A percentile compares a stretch with the other conserved stretches of the same genome.
These are phyloP conservation scores for Hemibagrus wyckioides DNA, from an alignment of 2,113 vertebrate species.

Conservation along the genomic window DNA sequence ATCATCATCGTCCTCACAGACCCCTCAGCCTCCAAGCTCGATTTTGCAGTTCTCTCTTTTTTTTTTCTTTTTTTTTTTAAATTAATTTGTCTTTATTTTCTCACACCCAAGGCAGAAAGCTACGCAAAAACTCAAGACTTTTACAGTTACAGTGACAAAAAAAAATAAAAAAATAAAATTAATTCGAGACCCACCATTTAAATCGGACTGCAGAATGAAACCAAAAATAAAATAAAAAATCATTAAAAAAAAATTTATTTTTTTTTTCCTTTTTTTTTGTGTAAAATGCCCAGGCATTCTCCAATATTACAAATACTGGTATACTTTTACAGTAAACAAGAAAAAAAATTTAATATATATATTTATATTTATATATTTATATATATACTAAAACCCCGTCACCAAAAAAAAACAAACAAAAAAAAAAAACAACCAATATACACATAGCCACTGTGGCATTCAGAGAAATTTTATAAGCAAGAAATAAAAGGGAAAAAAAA, in stretches of 20 bases:
- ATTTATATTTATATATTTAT: slow-evolving; percentile 75
- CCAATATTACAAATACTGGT: slow-evolving; percentile 99
- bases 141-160: slow-evolving; percentile 98
- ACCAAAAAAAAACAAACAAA: slow-evolving; percentile 74
- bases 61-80: no score
- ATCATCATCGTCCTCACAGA: slow-evolving; percentile 57
- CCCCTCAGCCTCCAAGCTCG: slow-evolving; percentile 55
- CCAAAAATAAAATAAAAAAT: slow-evolving; percentile 82
- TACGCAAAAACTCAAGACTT: slow-evolving; percentile 97
- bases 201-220: slow-evolving; percentile 92
- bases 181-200: slow-evolving; percentile 97
- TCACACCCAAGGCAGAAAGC: slow-evolving; percentile 98
- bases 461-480: slow-evolving; percentile 87
- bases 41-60: slow-evolving; percentile 64
- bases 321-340: slow-evolving; percentile 99
- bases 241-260: slow-evolving; percentile 73
- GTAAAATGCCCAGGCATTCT: slow-evolving; percentile 99
- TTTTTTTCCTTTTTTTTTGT: slow-evolving; percentile 85
- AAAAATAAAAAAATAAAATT: slow-evolving; percentile 73
- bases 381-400: slow-evolving; percentile 98
- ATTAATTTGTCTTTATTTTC: slow-evolving; percentile 69
- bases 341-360: slow-evolving; percentile 92
- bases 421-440: slow-evolving; percentile 86
- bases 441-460: slow-evolving; percentile 91
- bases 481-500: slow-evolving; percentile 79